phyloP scores from a whole-genome alignment of 2,888 invertebrate species.

The Athripsodes cinereus region DNA sequence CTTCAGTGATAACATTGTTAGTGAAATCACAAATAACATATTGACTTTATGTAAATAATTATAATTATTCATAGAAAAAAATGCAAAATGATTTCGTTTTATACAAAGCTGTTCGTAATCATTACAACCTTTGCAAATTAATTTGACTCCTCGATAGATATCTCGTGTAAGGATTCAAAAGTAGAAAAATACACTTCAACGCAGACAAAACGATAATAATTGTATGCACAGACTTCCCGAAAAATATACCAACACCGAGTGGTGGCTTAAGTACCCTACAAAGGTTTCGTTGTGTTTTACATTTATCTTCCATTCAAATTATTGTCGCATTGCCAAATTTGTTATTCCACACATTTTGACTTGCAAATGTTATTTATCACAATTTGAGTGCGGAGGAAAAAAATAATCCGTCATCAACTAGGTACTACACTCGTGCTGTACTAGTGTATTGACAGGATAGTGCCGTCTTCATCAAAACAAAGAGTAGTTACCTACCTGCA shows the following conservation, averaged over 20 bases:
- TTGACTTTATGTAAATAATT: background rate
- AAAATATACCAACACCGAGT: background rate
- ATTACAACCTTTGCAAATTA: background rate
- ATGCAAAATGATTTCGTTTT: too few relatives aligned
- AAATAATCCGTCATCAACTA: too few relatives aligned
- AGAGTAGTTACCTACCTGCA: too few relatives aligned
- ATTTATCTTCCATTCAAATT: conserved; percentile 23
- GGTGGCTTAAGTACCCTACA: background rate
- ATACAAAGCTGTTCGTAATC: background rate
- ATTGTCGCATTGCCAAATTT: conserved; percentile 27
- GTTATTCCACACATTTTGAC: conserved; percentile 26
- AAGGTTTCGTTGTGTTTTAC: background rate
- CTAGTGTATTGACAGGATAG: too few relatives aligned
- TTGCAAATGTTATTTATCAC: conserved; percentile 20
- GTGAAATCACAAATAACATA: background rate
- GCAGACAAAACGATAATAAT: background rate
- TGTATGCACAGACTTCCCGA: background rate
- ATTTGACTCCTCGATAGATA: background rate
- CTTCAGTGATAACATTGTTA: background rate
- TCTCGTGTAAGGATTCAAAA: background rate
- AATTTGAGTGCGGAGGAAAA: background rate
- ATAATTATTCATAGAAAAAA: background rate
- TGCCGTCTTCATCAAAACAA: too few relatives aligned
- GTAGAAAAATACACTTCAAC: background rate
- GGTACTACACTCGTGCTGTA: too few relatives aligned